Percentiles rank a stretch among this genome's conserved stretches.
Conservation (phyloP, 2,113 vertebrate genomes). For the Cebidichthys violaceus region DNA sequence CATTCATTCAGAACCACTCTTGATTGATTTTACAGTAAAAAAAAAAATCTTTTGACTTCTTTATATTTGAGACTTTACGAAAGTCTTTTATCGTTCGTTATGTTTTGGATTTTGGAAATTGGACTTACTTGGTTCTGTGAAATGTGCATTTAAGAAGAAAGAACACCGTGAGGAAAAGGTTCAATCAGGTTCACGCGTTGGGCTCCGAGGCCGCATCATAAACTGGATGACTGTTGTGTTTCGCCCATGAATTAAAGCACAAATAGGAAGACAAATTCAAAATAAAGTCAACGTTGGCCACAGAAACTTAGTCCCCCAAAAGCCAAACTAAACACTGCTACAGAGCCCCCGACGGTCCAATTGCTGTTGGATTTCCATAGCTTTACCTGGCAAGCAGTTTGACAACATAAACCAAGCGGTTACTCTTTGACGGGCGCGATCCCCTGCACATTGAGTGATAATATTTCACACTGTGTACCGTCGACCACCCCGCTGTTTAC, state of each 20-base stretch:
- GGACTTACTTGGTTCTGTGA: slow-evolving; percentile 12
- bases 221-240: slow-evolving; percentile 50
- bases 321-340: slow-evolving; percentile 61
- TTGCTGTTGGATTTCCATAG: slow-evolving; percentile 68
- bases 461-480: slow-evolving; percentile 75
- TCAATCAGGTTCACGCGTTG: slow-evolving; percentile 54
- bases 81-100: slow-evolving; percentile 44
- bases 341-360: slow-evolving; percentile 57
- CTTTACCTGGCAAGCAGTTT: slow-evolving; percentile 73
- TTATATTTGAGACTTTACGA: slow-evolving; percentile 34
- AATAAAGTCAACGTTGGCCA: slow-evolving; percentile 31
- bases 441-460: slow-evolving; percentile 74
- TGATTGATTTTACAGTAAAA: slow-evolving; percentile 32
- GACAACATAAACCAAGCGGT: slow-evolving; percentile 76
- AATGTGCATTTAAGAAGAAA: slow-evolving; percentile 18
- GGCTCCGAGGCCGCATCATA: slow-evolving; percentile 27
- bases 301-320: slow-evolving; percentile 8
- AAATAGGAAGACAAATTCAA: slow-evolving; percentile 65
- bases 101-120: slow-evolving; percentile 42
- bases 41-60: slow-evolving; percentile 28
- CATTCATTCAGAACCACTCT: slow-evolving; percentile 24
- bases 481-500: slow-evolving; percentile 74
- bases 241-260: slow-evolving; percentile 60
- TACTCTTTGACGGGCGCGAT: slow-evolving; percentile 68
- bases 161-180: slow-evolving; percentile 9